Base-by-base conservation (phyloP, 1,140 invertebrate genomes). In the Nautilus pompilius region DNA sequence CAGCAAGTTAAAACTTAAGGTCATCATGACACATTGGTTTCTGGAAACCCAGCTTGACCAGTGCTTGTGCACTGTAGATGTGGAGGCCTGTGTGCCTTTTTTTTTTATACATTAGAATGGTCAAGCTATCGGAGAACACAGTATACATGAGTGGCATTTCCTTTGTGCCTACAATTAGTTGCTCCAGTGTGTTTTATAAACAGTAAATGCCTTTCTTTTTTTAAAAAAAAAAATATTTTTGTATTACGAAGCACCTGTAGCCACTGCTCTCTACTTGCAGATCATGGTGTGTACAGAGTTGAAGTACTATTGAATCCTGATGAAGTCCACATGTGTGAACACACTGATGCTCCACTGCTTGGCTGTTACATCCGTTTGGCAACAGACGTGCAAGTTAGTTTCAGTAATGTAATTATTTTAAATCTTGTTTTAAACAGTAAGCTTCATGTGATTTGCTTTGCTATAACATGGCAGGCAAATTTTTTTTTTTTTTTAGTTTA, bases 241-340 rank as follows among this genome's bases (percentile, higher is more conserved):
- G 5, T 26, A 17, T 34, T 28, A 20, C 13, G 13, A 20, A 28
- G 20, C 5, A 59, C 29, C 30, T 58, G 65, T 33, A 59, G 29
- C 55, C 57, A 51, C n/a, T 58, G 32, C 24, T 63, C 58, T 33
- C 62, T 46, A 58, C 46, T 70, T 71, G 46, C 66, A 80, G 80
- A 80, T 65, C 73, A 82, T 53, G 62, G 70, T 8, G 64, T 77
- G 32, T 69, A 79, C 13, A 69, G 75, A 58, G 77, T 71, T 49
- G 73, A 84, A 65, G 68, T 83, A 32, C 66, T 59, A 15, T 58
- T 83, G 24, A 73, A 70, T 54, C 65, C 70, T 26, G 74, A 80
- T 59, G 79, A 83, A 70, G 69, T 79, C 41, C 65, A 78, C 10
- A 82, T 83, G 73, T 82, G 78, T 71, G 72, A 77, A 6, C 62